Evolutionary conservation across 2,888 invertebrate genomes (phyloP).

Genomic region (Cephus nigrinus): DNA sequence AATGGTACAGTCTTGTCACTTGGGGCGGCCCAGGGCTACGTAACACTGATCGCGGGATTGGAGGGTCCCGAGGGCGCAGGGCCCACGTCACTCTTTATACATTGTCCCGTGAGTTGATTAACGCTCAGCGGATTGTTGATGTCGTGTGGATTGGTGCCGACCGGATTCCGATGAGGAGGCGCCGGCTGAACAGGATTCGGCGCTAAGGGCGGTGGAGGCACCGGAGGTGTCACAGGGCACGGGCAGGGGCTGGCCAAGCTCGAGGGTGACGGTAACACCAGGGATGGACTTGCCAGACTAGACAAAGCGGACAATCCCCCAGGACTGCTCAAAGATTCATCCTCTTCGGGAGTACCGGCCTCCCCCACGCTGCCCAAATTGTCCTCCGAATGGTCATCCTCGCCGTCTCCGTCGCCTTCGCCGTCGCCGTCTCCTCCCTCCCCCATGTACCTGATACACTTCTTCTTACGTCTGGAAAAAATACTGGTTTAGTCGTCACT

Average conservation of each 20-base stretch:
- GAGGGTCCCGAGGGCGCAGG: conserved; percentile 58
- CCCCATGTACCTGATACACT: conserved; percentile 96
- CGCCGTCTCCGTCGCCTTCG: conserved; percentile 73
- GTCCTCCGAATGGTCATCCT: conserved; percentile 75
- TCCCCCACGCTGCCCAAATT: conserved; percentile 84
- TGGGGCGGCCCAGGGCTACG: conserved; percentile 66
- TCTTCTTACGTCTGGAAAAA: conserved; percentile 91
- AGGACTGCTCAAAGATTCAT: conserved; percentile 69
- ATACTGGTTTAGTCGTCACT: conserved; percentile 5
- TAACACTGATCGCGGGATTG: conserved; percentile 66
- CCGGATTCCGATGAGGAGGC: conserved; percentile 77
- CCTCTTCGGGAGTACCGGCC: conserved; percentile 72
- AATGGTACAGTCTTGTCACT: conserved; percentile 61
- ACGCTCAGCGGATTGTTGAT: conserved; percentile 93
- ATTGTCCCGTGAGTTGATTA: conserved; percentile 86
- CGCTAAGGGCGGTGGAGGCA: conserved; percentile 58
- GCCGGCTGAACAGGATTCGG: conserved; percentile 60
- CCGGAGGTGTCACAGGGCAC: conserved; percentile 67
- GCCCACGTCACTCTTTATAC: conserved; percentile 65
- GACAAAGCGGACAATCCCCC: conserved; percentile 77
- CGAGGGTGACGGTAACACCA: conserved; percentile 83
- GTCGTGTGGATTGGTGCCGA: conserved; percentile 91
- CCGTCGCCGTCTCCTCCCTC: conserved; percentile 76
- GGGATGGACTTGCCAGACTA: conserved; percentile 77
- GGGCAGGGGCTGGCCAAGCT: conserved; percentile 73